These are phyloP conservation scores for Drosophila nigritarsus DNA, from an alignment of 2,888 invertebrate genomes.

Conservation along the genomic window DNA sequence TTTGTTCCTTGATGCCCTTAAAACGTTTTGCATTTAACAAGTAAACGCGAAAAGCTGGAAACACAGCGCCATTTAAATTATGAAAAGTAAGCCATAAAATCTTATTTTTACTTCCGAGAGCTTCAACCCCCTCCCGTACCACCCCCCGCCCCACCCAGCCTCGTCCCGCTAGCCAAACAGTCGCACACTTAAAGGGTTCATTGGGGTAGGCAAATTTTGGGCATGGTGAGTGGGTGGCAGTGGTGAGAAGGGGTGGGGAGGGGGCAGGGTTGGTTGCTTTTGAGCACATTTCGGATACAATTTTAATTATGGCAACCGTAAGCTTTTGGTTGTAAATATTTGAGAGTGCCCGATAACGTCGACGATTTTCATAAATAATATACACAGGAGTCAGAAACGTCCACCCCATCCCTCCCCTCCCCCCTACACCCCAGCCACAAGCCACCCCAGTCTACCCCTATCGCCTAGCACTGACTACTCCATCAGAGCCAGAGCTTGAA, in stretches of 20 bases:
- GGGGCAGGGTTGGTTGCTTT: conserved; percentile 4
- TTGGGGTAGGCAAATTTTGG: conserved; percentile 24
- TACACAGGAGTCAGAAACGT: conserved; percentile 47
- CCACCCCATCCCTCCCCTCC: background rate
- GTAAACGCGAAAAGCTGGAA: conserved; percentile 21
- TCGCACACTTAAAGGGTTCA: conserved; percentile 51
- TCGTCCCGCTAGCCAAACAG: conserved; percentile 6
- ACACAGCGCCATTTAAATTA: conserved; percentile 73
- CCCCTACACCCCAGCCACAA: background rate
- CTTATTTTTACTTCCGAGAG: conserved; percentile 74
- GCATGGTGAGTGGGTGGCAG: background rate
- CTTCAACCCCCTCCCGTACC: background rate
- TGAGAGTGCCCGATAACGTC: conserved; percentile 82
- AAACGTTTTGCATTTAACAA: conserved; percentile 62
- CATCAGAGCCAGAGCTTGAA: conserved; percentile 44
- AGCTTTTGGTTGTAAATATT: conserved; percentile 84
- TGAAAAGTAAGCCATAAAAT: conserved; percentile 83
- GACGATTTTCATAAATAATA: conserved; percentile 84
- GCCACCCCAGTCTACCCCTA: background rate
- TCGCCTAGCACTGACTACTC: conserved; percentile 41
- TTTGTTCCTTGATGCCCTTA: conserved; percentile 4
- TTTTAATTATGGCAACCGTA: conserved; percentile 85
- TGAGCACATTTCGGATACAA: conserved; percentile 82
- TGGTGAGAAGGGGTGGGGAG: background rate
- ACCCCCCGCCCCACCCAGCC: background rate